These are phyloP conservation scores for Protonibea diacanthus DNA, from an alignment of 2,797 vertebrate species.

Conservation along the genomic window DNA sequence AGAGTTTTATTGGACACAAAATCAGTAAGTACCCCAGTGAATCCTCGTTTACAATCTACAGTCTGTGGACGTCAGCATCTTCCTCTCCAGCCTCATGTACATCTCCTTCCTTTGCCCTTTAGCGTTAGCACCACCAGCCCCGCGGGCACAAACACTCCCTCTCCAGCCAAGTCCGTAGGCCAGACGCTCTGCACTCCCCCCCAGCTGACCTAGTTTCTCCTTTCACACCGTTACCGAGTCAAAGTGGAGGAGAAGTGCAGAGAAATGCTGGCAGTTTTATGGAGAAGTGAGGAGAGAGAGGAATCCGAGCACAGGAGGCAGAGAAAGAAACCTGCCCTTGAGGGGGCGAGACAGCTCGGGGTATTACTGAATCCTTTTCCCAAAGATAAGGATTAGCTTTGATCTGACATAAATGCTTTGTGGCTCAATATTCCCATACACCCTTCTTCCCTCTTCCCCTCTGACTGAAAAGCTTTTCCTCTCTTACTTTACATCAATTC, in stretches of 20 bases:
- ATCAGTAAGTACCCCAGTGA: neutral
- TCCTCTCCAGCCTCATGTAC: neutral
- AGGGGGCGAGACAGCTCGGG: conserved; percentile 51
- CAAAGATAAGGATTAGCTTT: conserved; percentile 79
- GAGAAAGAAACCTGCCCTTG: conserved; percentile 58
- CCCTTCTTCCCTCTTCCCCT: conserved; percentile 14
- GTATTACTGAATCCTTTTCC: conserved; percentile 69
- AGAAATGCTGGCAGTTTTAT: conserved; percentile 25
- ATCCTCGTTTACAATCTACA: neutral
- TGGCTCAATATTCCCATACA: conserved; percentile 76
- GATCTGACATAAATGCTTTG: conserved; percentile 80
- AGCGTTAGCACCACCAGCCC: neutral
- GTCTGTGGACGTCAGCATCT: neutral
- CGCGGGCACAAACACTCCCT: conserved; percentile 7
- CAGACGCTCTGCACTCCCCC: conserved; percentile 11
- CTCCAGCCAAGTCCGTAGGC: conserved; percentile 25
- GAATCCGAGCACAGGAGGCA: conserved; percentile 25
- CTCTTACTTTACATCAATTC: conserved; percentile 36
- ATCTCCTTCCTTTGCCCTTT: conserved; percentile 11
- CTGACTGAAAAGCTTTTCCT: conserved; percentile 39
- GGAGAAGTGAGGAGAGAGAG: conserved; percentile 35
- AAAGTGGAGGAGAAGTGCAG: conserved; percentile 51
- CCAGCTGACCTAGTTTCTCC: conserved; percentile 64
- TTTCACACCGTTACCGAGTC: conserved; percentile 12
- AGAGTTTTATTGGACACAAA: neutral